A percentile compares a stretch with the other conserved stretches of the same genome.
Evolutionary conservation across 1,140 invertebrate genomes (phyloP).

Genomic region (Acromyrmex echinatior): DNA sequence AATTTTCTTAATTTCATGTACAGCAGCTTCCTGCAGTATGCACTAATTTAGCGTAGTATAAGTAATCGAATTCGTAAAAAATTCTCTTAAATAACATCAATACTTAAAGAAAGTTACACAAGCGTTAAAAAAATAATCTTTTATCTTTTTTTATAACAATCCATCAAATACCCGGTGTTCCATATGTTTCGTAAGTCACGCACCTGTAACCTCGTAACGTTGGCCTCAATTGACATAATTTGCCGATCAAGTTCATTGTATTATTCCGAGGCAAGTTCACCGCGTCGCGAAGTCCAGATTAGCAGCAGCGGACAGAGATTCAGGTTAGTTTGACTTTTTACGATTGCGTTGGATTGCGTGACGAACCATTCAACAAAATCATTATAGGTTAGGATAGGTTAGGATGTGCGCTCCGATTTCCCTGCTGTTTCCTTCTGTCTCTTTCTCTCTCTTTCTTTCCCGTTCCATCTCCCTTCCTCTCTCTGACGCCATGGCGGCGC

Average conservation of each 20-base stretch:
- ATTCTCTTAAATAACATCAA: not conserved
- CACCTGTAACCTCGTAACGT: slow-evolving; percentile 39
- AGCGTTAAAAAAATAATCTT: not conserved
- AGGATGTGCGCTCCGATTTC: not conserved
- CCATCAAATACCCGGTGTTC: not conserved
- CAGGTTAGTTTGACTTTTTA: not conserved
- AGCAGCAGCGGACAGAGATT: not conserved
- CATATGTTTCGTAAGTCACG: not conserved
- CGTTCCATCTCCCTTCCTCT: not conserved
- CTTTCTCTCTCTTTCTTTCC: not conserved
- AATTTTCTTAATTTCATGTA: no score
- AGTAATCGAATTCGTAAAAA: not conserved
- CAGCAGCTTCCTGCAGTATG: no score
- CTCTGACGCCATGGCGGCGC: not conserved
- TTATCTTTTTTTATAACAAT: slow-evolving; percentile 3
- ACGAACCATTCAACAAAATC: not conserved
- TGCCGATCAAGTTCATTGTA: slow-evolving; percentile 39
- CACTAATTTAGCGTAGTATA: no score
- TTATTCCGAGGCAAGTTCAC: not conserved
- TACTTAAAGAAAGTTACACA: not conserved
- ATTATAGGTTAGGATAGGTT: slow-evolving; percentile 36
- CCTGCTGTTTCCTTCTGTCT: not conserved
- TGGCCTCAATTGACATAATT: not conserved
- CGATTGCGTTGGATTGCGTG: not conserved
- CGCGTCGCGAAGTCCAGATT: not conserved